Percentiles rank a stretch among this genome's conserved stretches.
phyloP scores from a whole-genome alignment of 1,140 invertebrate species.

The Nephotettix cincticeps region DNA sequence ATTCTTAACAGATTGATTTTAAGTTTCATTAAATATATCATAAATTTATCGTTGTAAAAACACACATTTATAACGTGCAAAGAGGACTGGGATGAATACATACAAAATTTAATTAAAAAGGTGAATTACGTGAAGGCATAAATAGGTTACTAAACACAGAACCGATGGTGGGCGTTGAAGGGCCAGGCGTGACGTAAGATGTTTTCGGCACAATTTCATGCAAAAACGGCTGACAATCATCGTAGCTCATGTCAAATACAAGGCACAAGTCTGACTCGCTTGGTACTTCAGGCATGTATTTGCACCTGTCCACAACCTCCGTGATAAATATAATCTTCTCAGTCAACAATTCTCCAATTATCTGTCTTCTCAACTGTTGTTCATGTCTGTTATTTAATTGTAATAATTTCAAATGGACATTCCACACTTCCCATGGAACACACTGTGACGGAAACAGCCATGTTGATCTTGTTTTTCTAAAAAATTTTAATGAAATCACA shows the following conservation, averaged over 20 bases:
- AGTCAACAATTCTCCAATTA: conserved; percentile 22
- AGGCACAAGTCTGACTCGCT: conserved; percentile 71
- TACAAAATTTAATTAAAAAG: too few species aligned
- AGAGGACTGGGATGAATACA: too few species aligned
- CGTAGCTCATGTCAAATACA: conserved; percentile 90
- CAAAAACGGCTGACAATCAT: conserved; percentile 93
- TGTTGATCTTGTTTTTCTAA: background rate
- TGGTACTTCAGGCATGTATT: conserved; percentile 22
- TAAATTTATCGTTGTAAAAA: too few species aligned
- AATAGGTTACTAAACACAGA: conserved; percentile 46
- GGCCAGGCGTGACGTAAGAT: conserved; percentile 73
- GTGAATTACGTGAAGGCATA: too few species aligned
- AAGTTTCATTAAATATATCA: too few species aligned
- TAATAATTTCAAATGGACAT: conserved; percentile 17
- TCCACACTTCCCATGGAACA: conserved; percentile 28
- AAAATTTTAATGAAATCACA: conserved; percentile 29
- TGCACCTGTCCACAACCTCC: background rate
- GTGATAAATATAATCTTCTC: conserved; percentile 25
- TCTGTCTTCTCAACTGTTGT: conserved; percentile 5
- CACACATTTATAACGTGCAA: too few species aligned
- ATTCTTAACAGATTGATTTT: too few species aligned
- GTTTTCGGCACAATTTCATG: conserved; percentile 65
- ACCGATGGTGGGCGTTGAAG: conserved; percentile 69
- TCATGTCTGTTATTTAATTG: conserved; percentile 18
- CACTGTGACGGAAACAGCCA: conserved; percentile 20